phyloP scores from a whole-genome alignment of 2,797 vertebrate genomes.

The Manis pentadactyla region DNA sequence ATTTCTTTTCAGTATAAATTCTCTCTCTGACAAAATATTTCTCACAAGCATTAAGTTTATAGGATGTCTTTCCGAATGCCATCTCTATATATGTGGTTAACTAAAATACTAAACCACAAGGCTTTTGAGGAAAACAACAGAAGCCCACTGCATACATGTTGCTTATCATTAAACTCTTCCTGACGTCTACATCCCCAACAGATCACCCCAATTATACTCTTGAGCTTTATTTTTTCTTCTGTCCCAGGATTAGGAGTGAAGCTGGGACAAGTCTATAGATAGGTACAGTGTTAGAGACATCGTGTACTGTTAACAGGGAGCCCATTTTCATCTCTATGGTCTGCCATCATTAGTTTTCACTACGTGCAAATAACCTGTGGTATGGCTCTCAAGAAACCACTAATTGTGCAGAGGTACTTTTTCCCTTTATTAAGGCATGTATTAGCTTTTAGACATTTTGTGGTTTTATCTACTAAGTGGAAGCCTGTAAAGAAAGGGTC shows the following conservation, averaged over 20 bases:
- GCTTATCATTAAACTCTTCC: background rate
- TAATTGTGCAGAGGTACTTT: background rate
- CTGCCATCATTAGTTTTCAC: background rate
- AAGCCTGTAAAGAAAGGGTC: slow-evolving; percentile 32
- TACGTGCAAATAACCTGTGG: background rate
- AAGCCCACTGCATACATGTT: background rate
- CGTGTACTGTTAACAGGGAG: background rate
- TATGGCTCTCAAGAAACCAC: slow-evolving; percentile 16
- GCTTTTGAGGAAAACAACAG: slow-evolving; percentile 36
- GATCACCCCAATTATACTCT: background rate
- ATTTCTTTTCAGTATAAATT: slow-evolving; percentile 46
- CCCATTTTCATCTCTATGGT: background rate
- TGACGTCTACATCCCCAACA: background rate
- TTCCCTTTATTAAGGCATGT: background rate
- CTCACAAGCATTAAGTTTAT: background rate
- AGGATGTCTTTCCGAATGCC: background rate
- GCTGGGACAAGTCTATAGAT: background rate
- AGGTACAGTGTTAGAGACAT: background rate
- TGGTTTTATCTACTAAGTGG: slow-evolving; percentile 49
- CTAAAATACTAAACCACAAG: slow-evolving; percentile 13
- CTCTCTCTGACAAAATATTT: slow-evolving; percentile 21
- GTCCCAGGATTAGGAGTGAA: background rate
- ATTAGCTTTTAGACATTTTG: background rate
- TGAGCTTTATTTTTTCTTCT: background rate
- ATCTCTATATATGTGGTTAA: background rate